Base-by-base conservation (phyloP, 2,797 vertebrate genomes). In the Huso huso region DNA sequence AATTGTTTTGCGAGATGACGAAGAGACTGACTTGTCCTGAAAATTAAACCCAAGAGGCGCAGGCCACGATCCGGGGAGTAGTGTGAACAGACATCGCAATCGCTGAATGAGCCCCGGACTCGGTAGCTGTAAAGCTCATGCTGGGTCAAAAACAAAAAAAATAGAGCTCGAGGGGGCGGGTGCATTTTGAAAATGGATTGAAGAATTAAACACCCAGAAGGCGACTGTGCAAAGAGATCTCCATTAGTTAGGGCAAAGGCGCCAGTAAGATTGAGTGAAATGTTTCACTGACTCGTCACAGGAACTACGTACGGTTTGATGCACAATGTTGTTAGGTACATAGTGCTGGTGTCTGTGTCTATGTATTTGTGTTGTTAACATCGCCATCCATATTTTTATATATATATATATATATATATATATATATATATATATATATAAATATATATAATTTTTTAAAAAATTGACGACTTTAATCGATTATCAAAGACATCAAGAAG, bases 41-140 rank as follows among this genome's bases (percentile, higher is more conserved):
- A 5, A 37, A 37, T 37, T 4, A 37, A 37, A 58, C 55, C 55
- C 18, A 18, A 18, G 10, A 58, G 55, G 55, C 55, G 65, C 48
- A 70, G 69, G 69, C 69, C 69, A 53, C n/a, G 55, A 63, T 60
- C 69, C 69, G 49, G 62, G 55, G n/a, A 67, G 68, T 15, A 49
- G 10, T 63, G 4, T 9, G 49, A n/a, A 48, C 51, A 53, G 8
- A 51, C 12, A 68, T 13, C 37, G 48, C 61, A 23, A 10, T 48
- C 13, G 52, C 51, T 59, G 58, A 48, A 57, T 59, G 48, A 59
- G 49, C 49, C 48, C 5, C 10, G 12, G 51, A 6, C 50, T 8
- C n/a, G n/a, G 49, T 23, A 37, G 18, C 13, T 2, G n/a, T 23
- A 6, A 51, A 52, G 9, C 53, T 23, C 7, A 6, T 6, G 10